These are phyloP conservation scores for Saiga tatarica DNA, from an alignment of 2,113 vertebrate species.

Conservation along the genomic window DNA sequence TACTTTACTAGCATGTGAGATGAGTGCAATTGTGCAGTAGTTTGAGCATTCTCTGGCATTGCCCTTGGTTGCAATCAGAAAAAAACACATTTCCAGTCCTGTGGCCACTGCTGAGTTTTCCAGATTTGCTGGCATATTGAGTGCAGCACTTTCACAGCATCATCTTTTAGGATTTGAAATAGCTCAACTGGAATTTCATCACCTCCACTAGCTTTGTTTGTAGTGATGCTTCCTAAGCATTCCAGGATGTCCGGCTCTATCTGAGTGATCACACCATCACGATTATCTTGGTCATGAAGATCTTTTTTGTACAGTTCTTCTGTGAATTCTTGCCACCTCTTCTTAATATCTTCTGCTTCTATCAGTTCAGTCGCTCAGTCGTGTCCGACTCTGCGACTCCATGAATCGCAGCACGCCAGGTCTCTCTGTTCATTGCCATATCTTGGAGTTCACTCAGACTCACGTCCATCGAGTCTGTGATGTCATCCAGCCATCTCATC, in stretches of 20 bases:
- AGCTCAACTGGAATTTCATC: not conserved
- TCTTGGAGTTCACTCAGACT: no score
- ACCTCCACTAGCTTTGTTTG: not conserved
- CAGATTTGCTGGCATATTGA: not conserved
- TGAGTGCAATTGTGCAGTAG: not conserved
- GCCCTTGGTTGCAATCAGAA: not conserved
- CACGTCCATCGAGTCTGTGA: no score
- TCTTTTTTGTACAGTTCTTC: not conserved
- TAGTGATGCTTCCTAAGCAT: not conserved
- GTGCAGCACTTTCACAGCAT: not conserved
- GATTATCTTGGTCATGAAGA: not conserved
- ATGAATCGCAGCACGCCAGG: no score
- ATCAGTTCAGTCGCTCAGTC: no score
- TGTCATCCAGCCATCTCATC: no score
- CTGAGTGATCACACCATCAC: not conserved
- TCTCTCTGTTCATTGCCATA: no score
- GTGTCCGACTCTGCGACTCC: no score
- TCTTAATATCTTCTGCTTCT: not conserved
- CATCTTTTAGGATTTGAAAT: not conserved
- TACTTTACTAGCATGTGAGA: not conserved
- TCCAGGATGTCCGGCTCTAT: not conserved
- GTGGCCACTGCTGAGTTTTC: not conserved
- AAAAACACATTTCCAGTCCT: not conserved
- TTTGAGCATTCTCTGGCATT: not conserved
- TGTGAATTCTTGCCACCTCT: not conserved